These are phyloP conservation scores for Cygnus atratus DNA, from an alignment of 2,113 vertebrate genomes.

Conservation along the genomic window DNA sequence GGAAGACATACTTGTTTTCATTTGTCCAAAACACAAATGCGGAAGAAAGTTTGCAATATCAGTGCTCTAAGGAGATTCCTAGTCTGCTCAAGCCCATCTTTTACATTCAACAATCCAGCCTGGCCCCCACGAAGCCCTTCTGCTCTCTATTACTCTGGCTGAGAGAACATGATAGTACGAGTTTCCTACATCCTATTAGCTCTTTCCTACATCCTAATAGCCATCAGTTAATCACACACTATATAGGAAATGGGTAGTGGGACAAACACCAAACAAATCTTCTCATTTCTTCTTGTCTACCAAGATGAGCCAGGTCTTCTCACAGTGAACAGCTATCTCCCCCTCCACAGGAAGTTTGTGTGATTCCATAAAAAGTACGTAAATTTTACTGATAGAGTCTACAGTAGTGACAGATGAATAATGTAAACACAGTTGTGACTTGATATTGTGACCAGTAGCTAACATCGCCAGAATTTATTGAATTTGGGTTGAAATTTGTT, in stretches of 20 bases:
- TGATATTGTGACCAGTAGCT: background rate
- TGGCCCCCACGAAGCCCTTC: background rate
- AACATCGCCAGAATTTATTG: background rate
- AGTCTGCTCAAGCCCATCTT: background rate
- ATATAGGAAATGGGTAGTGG: background rate
- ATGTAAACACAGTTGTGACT: background rate
- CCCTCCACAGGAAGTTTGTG: background rate
- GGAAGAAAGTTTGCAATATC: background rate
- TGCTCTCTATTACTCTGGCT: background rate
- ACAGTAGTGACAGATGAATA: background rate
- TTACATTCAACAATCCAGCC: fast-evolving
- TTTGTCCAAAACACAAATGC: background rate
- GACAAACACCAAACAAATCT: background rate
- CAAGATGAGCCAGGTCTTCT: background rate
- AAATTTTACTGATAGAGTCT: background rate
- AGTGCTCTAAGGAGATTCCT: background rate
- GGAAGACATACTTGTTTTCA: background rate
- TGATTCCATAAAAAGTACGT: background rate
- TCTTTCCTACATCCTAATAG: background rate
- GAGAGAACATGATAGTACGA: background rate
- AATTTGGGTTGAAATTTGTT: background rate
- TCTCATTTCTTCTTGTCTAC: background rate
- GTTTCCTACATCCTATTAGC: background rate
- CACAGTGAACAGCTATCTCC: background rate
- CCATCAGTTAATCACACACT: background rate